Base-by-base conservation (phyloP, 2,888 invertebrate genomes). In the Amorpha juglandis region DNA sequence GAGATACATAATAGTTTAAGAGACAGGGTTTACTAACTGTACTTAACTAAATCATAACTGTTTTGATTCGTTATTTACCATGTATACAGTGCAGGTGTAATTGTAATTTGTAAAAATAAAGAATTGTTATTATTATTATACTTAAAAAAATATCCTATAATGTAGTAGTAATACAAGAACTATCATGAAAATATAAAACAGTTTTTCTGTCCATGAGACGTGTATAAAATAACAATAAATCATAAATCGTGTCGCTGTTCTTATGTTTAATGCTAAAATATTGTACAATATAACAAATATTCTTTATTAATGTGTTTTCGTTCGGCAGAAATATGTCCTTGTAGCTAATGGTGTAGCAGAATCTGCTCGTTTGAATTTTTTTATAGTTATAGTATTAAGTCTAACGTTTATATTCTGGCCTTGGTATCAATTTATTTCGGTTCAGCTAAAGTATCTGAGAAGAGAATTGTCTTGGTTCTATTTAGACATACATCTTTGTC, bases 201-300 rank as follows among this genome's bases (percentile, higher is more conserved):
- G n/a, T 42, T 58, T 19, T 58, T 42, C 38, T 19, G 35, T 19
- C 12, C 19, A 1, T 6, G 58, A 38, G 38, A 58, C 38, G 42
- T 42, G 16, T 42, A 38, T 58, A 58, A 50, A 19, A 50, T 38
- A 42, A 58, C 6, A 58, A 42, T 58, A 58, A 19, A 42, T 58
- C 58, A 58, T 12, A 42, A 42, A 38, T 6, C 38, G 14, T 58
- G 42, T 58, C 58, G 16, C 19, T 58, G 58, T 58, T 58, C 19
- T 38, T 38, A 58, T 58, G 42, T 6, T 58, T 58, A 58, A 58
- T 42, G 58, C 42, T 58, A 58, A 58, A 58, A 58, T 58, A 58
- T 7, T 58, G 58, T 42, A 58, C 42, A 19, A 12, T 42, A 35
- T n/a, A 53, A 12, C 42, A 42, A 58, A 58, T 12, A 42, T 58